These are phyloP conservation scores for Eurystomus glaucurus DNA, from an alignment of 2,797 vertebrate species.

Conservation along the genomic window DNA sequence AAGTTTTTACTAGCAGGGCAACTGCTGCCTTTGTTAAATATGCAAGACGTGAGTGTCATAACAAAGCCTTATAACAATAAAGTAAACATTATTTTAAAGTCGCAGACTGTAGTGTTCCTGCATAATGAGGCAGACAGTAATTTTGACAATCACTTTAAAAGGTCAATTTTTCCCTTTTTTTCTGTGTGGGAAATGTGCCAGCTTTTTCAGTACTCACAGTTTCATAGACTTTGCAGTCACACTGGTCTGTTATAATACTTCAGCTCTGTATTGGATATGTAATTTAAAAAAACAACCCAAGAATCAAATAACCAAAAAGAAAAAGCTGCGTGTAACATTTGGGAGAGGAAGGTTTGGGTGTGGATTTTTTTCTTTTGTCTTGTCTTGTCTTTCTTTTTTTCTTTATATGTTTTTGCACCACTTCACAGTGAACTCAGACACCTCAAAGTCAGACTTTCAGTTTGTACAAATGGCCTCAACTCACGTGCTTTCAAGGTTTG, in stretches of 20 bases:
- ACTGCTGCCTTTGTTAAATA: neutral
- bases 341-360: neutral
- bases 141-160: neutral
- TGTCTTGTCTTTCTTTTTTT: neutral
- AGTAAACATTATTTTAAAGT: neutral
- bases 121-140: neutral
- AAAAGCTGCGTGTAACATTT: neutral
- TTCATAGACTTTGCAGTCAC: neutral
- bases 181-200: neutral
- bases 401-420: neutral
- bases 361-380: neutral
- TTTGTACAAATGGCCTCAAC: neutral
- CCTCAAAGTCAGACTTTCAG: neutral
- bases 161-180: neutral
- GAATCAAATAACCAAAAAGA: neutral
- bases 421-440: neutral
- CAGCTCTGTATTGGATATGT: neutral
- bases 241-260: neutral
- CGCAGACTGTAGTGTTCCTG: neutral
- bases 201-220: neutral
- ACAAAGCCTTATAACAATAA: neutral
- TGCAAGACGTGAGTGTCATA: neutral
- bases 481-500: neutral
- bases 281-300: neutral
- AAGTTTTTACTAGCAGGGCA: neutral